Evolutionary conservation across 2,797 vertebrate genomes (phyloP), one percentile per base, ranked within the genome.

Genomic region (Geotrypetes seraphini): DNA sequence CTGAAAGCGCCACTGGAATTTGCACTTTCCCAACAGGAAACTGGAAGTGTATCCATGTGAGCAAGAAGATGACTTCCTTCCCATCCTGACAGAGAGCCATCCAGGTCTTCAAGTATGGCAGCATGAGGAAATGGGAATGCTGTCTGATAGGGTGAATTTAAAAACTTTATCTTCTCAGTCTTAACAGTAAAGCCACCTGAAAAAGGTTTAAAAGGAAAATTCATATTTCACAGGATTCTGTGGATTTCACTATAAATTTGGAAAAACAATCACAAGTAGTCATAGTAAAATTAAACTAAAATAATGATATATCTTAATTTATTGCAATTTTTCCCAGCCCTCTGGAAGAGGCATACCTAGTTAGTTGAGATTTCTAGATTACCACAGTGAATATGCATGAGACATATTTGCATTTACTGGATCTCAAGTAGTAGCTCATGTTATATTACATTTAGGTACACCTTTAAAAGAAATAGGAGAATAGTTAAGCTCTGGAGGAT

Each of bases 121-220:
- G 63, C 60, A 15, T 81, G 71, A 57, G 67, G 64, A 50, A 71
- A 81, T 4, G 76, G 79, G 48, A 84, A 83, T 14, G 50, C 66
- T 31, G 68, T 47, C 45, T 64, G 38, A 24, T 63, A 72, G 27
- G 68, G 43, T 18, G 76, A 70, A 22, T 54, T 71, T 31, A 33
- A 24, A 34, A 79, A 71, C 3, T 40, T 60, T 45, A 81, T 19
- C 12, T 1, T 38, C 7, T 57, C 48, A 14, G 51, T 47, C 50
- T 38, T 68, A 37, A 82, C 64, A 25, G 65, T 61, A 52, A 81
- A 83, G 1, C 81, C 81, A 50, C 79, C 81, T 82, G 22, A 5
- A 21, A 19, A 16, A 6, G 37, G 36, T 7, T 11, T 14, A 15
- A 11, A 39, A 47, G 16, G 1, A 30, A 6, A 3, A 18, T n/a